A percentile compares a stretch with the other conserved stretches of the same genome.
These are phyloP conservation scores for Chiloscyllium punctatum DNA, from an alignment of 2,797 vertebrate genomes.

Conservation along the genomic window DNA sequence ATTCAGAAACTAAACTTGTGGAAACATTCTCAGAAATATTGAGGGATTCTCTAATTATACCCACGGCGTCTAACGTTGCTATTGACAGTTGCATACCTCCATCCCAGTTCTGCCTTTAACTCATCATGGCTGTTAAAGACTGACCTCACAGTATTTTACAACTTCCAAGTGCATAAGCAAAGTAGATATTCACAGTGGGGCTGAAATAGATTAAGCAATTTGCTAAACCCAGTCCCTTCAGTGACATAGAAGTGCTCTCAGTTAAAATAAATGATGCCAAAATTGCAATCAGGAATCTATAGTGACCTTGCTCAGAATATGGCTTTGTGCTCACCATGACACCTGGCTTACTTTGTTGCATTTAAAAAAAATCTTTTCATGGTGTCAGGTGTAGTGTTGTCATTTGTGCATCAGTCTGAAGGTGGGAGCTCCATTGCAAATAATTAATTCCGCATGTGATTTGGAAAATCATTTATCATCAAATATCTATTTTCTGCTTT, in stretches of 20 bases:
- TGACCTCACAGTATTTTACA: not conserved
- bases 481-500: not conserved
- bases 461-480: not conserved
- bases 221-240: not conserved
- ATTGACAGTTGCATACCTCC: not conserved
- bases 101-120: not conserved
- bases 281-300: not conserved
- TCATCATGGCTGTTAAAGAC: not conserved
- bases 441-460: not conserved
- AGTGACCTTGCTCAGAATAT: conserved; percentile 11
- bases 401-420: not conserved
- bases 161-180: not conserved
- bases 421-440: not conserved
- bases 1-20: not conserved
- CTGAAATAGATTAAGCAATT: not conserved
- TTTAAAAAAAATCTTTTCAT: not conserved
- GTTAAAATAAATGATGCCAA: not conserved
- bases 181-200: not conserved
- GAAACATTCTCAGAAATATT: not conserved
- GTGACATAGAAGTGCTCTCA: not conserved
- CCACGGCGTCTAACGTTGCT: not conserved
- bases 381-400: not conserved
- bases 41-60: not conserved
- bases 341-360: not conserved
- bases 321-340: not conserved